Percentiles rank a stretch among this genome's conserved stretches.
Evolutionary conservation across 2,797 vertebrate genomes (phyloP).

Genomic region (Apodemus agrarius): DNA sequence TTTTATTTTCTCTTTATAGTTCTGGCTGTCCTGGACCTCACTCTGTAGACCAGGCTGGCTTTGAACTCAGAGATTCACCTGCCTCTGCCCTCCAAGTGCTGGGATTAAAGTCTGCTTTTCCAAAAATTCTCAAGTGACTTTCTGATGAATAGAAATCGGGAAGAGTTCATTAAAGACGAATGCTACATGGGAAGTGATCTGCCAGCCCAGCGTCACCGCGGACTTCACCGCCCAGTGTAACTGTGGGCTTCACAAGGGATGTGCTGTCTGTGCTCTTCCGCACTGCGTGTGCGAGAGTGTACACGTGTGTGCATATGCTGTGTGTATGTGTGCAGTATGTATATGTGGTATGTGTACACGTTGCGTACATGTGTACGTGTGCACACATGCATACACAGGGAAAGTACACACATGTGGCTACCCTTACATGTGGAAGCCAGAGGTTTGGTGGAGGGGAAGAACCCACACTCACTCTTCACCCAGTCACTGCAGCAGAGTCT

Average conservation of each 20-base stretch:
- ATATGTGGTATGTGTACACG: not conserved
- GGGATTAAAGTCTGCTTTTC: not conserved
- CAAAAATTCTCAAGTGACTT: slow-evolving; percentile 34
- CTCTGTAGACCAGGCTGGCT: not conserved
- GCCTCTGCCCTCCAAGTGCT: not conserved
- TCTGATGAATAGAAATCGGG: not conserved
- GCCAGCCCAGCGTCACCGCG: not conserved
- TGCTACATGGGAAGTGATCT: not conserved
- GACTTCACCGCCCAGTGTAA: not conserved
- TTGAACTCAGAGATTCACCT: not conserved
- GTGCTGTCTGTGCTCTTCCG: no score
- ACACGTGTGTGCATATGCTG: no score
- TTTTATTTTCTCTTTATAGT: not conserved
- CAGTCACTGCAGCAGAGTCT: not conserved
- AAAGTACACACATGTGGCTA: not conserved
- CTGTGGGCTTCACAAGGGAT: not conserved
- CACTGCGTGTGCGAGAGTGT: not conserved
- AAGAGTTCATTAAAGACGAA: not conserved
- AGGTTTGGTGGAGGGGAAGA: not conserved
- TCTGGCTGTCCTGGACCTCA: not conserved
- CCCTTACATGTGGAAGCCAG: not conserved
- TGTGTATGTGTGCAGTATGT: not conserved
- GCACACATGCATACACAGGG: not conserved
- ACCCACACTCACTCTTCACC: not conserved
- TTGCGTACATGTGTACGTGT: not conserved